A percentile compares a stretch with the other conserved stretches of the same genome.
Conservation (phyloP, 2,888 invertebrate genomes). For the Plusia festucae region DNA sequence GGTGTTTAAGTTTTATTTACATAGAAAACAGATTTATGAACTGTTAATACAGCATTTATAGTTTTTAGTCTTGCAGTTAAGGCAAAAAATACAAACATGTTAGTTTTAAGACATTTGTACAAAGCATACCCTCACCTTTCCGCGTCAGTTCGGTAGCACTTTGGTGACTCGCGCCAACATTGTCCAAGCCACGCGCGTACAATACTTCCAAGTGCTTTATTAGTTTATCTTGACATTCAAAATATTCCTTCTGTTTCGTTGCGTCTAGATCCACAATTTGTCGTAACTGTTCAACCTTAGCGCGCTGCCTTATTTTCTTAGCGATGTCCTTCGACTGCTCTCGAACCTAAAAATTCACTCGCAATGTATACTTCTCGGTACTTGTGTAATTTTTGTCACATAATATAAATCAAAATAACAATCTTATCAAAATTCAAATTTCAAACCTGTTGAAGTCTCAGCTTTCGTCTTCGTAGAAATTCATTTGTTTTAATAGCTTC, state of each 20-base stretch:
- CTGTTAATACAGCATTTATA: background rate
- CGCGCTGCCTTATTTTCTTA: conserved; percentile 83
- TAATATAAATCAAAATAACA: conserved; percentile 31
- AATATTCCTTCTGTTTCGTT: conserved; percentile 78
- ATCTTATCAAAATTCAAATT: conserved; percentile 55
- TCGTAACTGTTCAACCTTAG: conserved; percentile 79
- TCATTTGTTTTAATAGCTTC: conserved; percentile 85
- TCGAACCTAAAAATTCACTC: conserved; percentile 79
- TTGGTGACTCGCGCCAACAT: conserved; percentile 79
- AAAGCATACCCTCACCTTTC: conserved; percentile 63
- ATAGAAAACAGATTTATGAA: background rate
- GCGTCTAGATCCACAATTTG: conserved; percentile 74
- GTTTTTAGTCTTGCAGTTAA: background rate
- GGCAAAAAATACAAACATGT: background rate
- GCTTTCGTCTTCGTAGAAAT: conserved; percentile 82
- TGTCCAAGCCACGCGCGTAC: conserved; percentile 74
- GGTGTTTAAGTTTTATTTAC: background rate
- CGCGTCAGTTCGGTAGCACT: conserved; percentile 69
- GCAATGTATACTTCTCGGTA: conserved; percentile 41
- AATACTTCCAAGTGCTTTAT: conserved; percentile 78
- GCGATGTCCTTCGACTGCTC: conserved; percentile 88
- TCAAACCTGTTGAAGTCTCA: conserved; percentile 86
- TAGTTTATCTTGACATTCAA: conserved; percentile 78
- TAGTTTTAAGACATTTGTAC: background rate
- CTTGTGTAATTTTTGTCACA: conserved; percentile 43